Evolutionary conservation across 1,140 invertebrate genomes (phyloP), one percentile per base, ranked within the genome.

Genomic region (Phymastichus coffea): DNA sequence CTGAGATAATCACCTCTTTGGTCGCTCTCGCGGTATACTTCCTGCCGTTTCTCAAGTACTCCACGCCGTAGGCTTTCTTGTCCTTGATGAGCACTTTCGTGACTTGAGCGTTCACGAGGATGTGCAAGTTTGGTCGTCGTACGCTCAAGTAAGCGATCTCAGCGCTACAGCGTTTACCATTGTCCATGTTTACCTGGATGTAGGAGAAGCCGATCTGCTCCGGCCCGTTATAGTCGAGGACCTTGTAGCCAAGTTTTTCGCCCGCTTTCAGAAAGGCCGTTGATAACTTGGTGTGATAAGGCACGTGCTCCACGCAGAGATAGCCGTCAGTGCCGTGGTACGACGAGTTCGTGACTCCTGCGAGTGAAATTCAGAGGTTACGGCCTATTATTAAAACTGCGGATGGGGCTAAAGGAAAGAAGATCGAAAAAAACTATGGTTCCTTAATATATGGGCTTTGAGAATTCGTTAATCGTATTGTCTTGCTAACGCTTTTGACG

Each of bases 1-100:
- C 86, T 0, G 86, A 86, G 10, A 90, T 40, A 30, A 91, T 82
- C 0, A 90, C 81, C 75, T 91, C 88, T 60, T 87, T 88, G 2
- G 72, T 76, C 0, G 80, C 82, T 7, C 75, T 76, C 0, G 84
- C 79, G 22, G 69, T 70, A 0, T 79, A 68, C 20, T 67, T 68
- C 58, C 76, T 74, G 9, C 80, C 71, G 38, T 85, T 71, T 61
- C 83, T 81, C 1, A 81, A 63, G 54, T 86, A 84, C 60, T 86
- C 77, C 0, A 90, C 81, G 0, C 87, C 87, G 54, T 70, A 78
- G 0, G 85, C 84, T 49, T 67, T 72, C 20, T 80, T 81, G 0
- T 80, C 61, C 61, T 85, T 72, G 30, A 88, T 83, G 1, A 86
- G 58, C n/a, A 90, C 75, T 74, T 81, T 85, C 0, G 82, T 87